Conservation (phyloP, 2,113 vertebrate species). For the Stegastes partitus region DNA sequence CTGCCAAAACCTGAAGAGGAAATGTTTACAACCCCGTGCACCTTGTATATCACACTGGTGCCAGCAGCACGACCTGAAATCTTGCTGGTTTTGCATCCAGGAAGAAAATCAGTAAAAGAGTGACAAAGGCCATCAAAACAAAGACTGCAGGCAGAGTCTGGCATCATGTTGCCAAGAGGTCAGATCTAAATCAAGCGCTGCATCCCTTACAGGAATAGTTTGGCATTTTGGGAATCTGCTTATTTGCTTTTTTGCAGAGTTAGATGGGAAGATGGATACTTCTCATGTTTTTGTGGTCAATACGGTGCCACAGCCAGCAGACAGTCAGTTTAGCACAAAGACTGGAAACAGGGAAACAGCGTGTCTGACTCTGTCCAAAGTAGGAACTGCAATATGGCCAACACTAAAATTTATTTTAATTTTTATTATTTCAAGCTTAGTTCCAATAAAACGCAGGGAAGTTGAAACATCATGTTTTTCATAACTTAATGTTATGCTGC, state of each 20-base stretch:
- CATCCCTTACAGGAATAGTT: neutral
- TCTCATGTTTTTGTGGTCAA: neutral
- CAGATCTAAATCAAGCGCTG: conserved; percentile 11
- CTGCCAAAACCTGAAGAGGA: conserved; percentile 61
- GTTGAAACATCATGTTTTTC: conserved; percentile 6
- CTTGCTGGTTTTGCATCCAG: conserved; percentile 3
- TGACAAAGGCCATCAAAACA: neutral
- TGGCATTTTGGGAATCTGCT: neutral
- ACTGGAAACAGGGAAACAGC: conserved; percentile 12
- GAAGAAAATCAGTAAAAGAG: conserved; percentile 3
- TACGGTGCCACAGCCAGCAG: neutral
- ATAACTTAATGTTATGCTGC: no score
- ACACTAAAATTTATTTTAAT: neutral
- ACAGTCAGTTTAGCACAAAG: neutral
- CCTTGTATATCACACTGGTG: conserved; percentile 59
- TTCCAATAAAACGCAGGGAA: conserved; percentile 2
- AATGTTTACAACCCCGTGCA: conserved; percentile 72
- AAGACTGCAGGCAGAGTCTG: conserved; percentile 8
- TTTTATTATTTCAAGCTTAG: neutral
- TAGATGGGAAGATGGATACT: conserved; percentile 6
- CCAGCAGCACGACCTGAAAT: conserved; percentile 41
- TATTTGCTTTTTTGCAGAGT: neutral
- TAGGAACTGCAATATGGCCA: no score
- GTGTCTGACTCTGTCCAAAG: no score
- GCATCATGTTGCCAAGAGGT: conserved; percentile 1